Conservation (phyloP, 2,797 vertebrate genomes). For the Helarctos malayanus region DNA sequence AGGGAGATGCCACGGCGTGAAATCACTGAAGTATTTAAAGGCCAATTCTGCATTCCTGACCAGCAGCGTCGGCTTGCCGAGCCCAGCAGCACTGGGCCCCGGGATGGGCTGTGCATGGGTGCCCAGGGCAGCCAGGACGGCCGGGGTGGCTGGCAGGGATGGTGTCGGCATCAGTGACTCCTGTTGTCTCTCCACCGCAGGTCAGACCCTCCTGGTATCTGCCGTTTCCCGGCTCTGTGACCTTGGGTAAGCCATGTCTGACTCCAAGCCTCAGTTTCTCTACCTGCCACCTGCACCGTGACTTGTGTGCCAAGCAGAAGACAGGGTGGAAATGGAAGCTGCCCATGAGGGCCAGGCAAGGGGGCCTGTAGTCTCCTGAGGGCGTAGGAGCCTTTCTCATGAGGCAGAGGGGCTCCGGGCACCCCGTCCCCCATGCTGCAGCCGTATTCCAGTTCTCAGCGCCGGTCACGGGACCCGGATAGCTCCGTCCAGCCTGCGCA, state of each 20-base stretch:
- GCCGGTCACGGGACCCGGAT: constrained; percentile 54
- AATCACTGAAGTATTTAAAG: constrained; percentile 56
- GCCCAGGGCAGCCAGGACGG: not conserved
- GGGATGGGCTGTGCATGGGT: not conserved
- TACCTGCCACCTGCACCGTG: accelerated
- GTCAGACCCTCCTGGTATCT: not conserved
- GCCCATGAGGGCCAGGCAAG: accelerated
- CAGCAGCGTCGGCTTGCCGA: not conserved
- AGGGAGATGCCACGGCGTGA: not conserved
- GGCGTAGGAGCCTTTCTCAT: too few species aligned
- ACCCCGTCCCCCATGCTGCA: not conserved
- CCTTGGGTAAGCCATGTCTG: not conserved
- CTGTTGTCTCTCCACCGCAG: accelerated
- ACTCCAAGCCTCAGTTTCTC: not conserved
- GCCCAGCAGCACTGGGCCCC: not conserved
- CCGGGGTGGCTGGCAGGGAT: accelerated
- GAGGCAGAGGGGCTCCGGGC: not conserved
- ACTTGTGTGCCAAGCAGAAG: not conserved
- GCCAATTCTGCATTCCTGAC: constrained; percentile 62
- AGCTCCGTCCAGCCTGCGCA: constrained; percentile 52
- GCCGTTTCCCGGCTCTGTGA: not conserved
- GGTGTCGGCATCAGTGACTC: not conserved
- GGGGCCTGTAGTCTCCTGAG: not conserved
- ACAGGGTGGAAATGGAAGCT: not conserved
- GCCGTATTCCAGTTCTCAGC: not conserved